Evolutionary conservation across 2,888 invertebrate genomes (phyloP).

Genomic region (Quadroppia sp.): DNA sequence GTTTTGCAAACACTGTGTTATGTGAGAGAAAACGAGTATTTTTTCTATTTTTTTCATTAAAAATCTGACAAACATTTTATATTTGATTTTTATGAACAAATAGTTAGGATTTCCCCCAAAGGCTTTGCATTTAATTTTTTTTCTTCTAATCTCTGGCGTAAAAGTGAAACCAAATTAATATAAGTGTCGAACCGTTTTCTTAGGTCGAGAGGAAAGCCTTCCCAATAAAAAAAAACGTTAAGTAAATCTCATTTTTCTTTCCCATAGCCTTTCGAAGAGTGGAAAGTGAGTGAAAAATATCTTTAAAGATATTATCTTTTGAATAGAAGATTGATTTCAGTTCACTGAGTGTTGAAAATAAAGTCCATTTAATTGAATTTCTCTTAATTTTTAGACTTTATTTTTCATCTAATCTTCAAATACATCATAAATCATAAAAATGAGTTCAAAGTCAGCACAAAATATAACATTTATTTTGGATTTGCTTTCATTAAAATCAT

Average conservation of each 20-base stretch:
- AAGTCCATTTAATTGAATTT: conserved; percentile 6
- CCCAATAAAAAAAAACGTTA: conserved; percentile 4
- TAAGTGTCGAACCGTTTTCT: conserved; percentile 4
- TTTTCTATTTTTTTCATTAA: no score
- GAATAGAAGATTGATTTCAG: conserved; percentile 15
- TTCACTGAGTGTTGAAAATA: conserved; percentile 6
- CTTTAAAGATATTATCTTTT: neutral
- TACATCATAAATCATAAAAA: neutral
- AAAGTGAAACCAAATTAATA: conserved; percentile 9
- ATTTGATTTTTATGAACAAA: neutral
- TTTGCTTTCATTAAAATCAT: neutral
- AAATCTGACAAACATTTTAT: neutral
- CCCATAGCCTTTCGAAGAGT: neutral
- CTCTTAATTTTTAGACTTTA: neutral
- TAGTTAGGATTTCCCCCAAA: neutral
- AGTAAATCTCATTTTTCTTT: neutral
- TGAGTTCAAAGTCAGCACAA: neutral
- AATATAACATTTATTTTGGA: neutral
- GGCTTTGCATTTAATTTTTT: conserved; percentile 12
- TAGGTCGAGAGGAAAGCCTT: neutral
- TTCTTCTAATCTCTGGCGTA: neutral
- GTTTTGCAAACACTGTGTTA: neutral
- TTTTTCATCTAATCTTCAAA: neutral
- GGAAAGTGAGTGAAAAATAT: neutral
- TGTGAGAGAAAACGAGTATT: neutral